Evolutionary conservation across 2,113 vertebrate genomes (phyloP), one percentile per base, ranked within the genome.

Genomic region (Probosciger aterrimus): DNA sequence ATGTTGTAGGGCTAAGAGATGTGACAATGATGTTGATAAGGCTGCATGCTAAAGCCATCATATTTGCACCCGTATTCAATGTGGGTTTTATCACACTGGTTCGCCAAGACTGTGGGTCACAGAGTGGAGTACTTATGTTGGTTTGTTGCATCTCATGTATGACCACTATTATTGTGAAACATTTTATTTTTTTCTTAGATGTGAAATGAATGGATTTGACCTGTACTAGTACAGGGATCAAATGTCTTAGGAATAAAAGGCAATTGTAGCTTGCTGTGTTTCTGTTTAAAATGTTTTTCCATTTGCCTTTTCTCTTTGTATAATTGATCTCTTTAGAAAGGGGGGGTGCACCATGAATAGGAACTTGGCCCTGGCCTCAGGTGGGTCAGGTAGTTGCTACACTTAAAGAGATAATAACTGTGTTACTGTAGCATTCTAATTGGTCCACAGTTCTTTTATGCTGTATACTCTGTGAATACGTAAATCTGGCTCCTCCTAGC

Each of bases 311-410:
- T 86, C 50, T 74, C 23, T 70, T 83, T 68, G 37, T 35, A 6
- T 63, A 80, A 46, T 18, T 60, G 8, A 64, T 91, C 9, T 19
- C 55, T 86, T 78, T 50, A 69, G 53, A 77, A 55, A 83, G n/a
- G 4, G 2, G 2, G 20, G 4, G 0, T 37, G 7, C n/a, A 31
- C 23, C 0, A 1, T 16, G 31, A 80, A 63, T 33, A 68, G 59
- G 77, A 83, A 43, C 10, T 11, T 6, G 4, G n/a, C 28, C 65
- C 9, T 6, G 8, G 2, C 14, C 33, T 68, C 43, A 28, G 39
- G 41, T 94, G 6, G 24, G 35, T 43, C 12, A 35, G 30, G 46
- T 49, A 43, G 41, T 64, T 46, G 11, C 33, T 52, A 18, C 9
- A 27, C 31, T 47, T 50, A 18, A 33, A 67, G n/a, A 78, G 19